Evolutionary conservation across 2,113 vertebrate genomes (phyloP).

Genomic region (Pelvicachromis taeniatus): DNA sequence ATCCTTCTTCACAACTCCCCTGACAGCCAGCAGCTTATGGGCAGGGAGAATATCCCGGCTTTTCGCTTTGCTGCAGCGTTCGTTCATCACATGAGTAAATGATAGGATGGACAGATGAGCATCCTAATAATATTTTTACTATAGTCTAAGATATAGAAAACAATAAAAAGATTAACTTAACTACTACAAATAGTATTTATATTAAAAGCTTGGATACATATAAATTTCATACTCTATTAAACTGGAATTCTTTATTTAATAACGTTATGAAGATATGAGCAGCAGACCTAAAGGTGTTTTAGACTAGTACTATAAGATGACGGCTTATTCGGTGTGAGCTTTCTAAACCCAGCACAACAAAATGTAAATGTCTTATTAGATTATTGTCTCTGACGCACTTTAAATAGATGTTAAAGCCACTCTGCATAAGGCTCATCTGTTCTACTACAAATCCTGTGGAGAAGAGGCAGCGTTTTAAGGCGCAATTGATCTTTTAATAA

Average conservation of each 20-base stretch:
- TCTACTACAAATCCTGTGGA: constrained; percentile 42
- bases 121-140: background rate
- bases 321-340: constrained; percentile 3
- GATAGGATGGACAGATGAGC: background rate
- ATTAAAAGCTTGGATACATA: background rate
- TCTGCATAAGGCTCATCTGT: constrained; percentile 68
- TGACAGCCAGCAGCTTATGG: constrained; percentile 38
- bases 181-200: accelerated
- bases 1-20: constrained; percentile 31
- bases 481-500: constrained; percentile 78
- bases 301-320: background rate
- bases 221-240: background rate
- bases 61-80: constrained; percentile 18
- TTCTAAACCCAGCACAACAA: constrained; percentile 37
- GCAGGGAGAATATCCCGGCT: constrained; percentile 14
- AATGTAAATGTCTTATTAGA: constrained; percentile 69
- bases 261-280: background rate
- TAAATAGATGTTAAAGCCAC: constrained; percentile 69
- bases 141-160: background rate
- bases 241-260: background rate
- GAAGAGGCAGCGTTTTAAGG: constrained; percentile 67
- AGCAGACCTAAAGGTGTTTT: background rate
- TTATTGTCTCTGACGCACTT: constrained; percentile 66
- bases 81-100: background rate
- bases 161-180: background rate